Percentiles rank a stretch among this genome's conserved stretches.
These are phyloP conservation scores for Eueides isabella DNA, from an alignment of 1,140 invertebrate genomes.

Conservation along the genomic window DNA sequence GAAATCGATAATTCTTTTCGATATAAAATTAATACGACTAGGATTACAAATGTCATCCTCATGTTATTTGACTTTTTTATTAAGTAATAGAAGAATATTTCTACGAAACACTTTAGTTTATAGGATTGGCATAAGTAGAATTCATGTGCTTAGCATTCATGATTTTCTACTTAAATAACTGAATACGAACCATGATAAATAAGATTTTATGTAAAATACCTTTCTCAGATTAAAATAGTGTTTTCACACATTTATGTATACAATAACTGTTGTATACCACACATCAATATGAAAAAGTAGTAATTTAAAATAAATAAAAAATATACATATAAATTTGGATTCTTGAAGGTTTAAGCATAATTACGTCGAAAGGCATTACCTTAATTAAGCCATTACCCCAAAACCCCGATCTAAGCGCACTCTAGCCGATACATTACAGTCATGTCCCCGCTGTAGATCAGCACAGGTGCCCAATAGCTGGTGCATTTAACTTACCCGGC, in stretches of 20 bases:
- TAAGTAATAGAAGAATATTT: neutral
- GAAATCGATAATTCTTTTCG: slow-evolving; percentile 24
- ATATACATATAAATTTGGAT: neutral
- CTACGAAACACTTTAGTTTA: neutral
- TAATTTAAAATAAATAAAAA: neutral
- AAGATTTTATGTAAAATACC: too few species aligned
- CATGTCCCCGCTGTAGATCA: slow-evolving; percentile 60
- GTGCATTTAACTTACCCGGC: slow-evolving; percentile 49
- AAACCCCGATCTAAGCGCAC: slow-evolving; percentile 38
- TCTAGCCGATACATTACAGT: slow-evolving; percentile 54
- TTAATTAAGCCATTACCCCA: slow-evolving; percentile 49
- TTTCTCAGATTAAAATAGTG: too few species aligned
- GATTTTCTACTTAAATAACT: too few species aligned
- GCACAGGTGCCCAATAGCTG: slow-evolving; percentile 57
- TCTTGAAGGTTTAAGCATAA: slow-evolving; percentile 14
- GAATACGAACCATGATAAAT: too few species aligned
- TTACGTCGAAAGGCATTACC: slow-evolving; percentile 33
- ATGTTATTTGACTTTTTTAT: slow-evolving; percentile 7
- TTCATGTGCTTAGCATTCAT: neutral
- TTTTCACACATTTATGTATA: too few species aligned
- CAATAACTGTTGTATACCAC: too few species aligned
- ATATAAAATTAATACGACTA: slow-evolving; percentile 14
- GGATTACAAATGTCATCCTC: slow-evolving; percentile 9
- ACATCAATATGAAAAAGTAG: neutral
- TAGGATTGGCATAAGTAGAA: neutral